A percentile compares a stretch with the other conserved stretches of the same genome.
These are phyloP conservation scores for Ectemnius lituratus DNA, from an alignment of 2,888 invertebrate genomes.

Conservation along the genomic window DNA sequence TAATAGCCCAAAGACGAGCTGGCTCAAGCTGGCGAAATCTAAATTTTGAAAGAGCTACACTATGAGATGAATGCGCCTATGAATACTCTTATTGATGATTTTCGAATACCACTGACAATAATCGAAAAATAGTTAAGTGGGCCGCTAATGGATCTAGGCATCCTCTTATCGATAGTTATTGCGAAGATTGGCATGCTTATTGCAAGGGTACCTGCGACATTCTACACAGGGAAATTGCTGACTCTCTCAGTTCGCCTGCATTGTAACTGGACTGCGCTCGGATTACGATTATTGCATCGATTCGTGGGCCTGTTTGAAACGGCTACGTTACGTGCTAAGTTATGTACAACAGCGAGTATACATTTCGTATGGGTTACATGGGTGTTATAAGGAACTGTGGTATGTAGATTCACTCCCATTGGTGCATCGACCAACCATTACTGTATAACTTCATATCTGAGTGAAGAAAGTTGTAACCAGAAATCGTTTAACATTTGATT, in stretches of 20 bases:
- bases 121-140: neutral
- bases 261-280: too few relatives aligned
- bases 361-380: conserved; percentile 24
- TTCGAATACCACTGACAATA: neutral
- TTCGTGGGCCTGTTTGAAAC: conserved; percentile 19
- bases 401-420: conserved; percentile 27
- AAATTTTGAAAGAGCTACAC: too few relatives aligned
- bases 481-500: neutral
- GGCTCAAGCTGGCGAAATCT: too few relatives aligned
- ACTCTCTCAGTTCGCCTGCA: too few relatives aligned
- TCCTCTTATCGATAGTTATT: conserved; percentile 39
- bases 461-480: neutral
- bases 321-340: neutral
- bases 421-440: neutral
- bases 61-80: too few relatives aligned
- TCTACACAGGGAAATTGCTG: conserved; percentile 23
- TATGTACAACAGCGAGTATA: neutral
- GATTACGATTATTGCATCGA: conserved; percentile 25
- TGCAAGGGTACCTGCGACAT: conserved; percentile 47
- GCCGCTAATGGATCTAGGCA: conserved; percentile 8
- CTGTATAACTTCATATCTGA: neutral
- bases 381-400: conserved; percentile 57
- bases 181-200: conserved; percentile 55
- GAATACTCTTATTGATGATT: too few relatives aligned
- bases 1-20: too few relatives aligned